phyloP scores from a whole-genome alignment of 1,140 invertebrate species.

The Aphelenchoides fujianensis region DNA sequence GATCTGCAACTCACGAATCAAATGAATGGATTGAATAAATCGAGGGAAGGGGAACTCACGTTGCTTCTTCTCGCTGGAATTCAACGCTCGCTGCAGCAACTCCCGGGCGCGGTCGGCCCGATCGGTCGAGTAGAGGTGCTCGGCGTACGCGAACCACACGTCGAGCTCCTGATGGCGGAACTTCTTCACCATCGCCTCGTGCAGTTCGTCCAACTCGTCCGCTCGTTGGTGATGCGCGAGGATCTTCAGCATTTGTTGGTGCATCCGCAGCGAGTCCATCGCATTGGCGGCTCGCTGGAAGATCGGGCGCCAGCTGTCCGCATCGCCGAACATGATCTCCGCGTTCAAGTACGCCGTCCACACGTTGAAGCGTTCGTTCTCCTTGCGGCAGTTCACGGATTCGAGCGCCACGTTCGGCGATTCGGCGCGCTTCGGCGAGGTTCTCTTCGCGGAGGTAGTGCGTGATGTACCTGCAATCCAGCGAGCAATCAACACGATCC shows the following conservation, averaged over 20 bases:
- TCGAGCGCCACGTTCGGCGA: conserved; percentile 77
- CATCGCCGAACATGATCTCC: conserved; percentile 80
- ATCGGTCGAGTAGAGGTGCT: conserved; percentile 48
- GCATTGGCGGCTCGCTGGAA: conserved; percentile 77
- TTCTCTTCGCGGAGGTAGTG: conserved; percentile 69
- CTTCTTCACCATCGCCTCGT: conserved; percentile 73
- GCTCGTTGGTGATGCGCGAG: conserved; percentile 70
- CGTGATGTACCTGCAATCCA: conserved; percentile 46
- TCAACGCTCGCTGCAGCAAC: conserved; percentile 53
- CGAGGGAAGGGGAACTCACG: too few relatives aligned
- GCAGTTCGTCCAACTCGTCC: conserved; percentile 72
- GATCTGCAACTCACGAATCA: conserved; percentile 77
- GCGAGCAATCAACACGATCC: background rate
- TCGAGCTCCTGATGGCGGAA: conserved; percentile 55
- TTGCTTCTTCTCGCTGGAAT: conserved; percentile 42
- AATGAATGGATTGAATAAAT: too few relatives aligned
- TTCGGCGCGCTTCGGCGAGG: conserved; percentile 79
- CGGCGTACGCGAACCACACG: conserved; percentile 58
- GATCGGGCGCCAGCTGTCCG: conserved; percentile 63
- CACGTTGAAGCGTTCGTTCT: conserved; percentile 81
- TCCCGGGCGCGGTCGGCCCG: conserved; percentile 43
- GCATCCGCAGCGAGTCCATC: conserved; percentile 72
- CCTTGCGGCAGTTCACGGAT: conserved; percentile 75
- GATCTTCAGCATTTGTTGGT: conserved; percentile 75
- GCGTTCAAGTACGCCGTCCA: conserved; percentile 86